These are phyloP conservation scores for Nothocercus nigrocapillus DNA, from an alignment of 2,113 vertebrate genomes.

Conservation along the genomic window DNA sequence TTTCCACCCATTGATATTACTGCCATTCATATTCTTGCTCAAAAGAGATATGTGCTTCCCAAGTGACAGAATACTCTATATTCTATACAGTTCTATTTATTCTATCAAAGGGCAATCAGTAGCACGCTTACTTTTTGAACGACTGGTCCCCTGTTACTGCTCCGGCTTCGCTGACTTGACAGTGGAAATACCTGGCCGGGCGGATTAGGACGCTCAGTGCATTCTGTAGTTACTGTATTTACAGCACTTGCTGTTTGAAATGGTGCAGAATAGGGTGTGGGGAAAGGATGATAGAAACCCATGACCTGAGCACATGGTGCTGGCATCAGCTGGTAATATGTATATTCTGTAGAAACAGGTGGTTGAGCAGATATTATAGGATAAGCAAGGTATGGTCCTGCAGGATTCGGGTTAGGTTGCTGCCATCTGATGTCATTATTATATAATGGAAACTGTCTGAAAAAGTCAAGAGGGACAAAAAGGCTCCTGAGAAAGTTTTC, in stretches of 20 bases:
- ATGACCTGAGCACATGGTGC: conserved; percentile 94
- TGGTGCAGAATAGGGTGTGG: conserved; percentile 84
- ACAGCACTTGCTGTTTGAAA: conserved; percentile 86
- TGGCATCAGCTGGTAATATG: conserved; percentile 96
- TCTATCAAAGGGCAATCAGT: neutral
- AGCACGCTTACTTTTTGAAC: conserved; percentile 85
- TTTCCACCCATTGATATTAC: neutral
- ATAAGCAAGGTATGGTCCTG: conserved; percentile 94
- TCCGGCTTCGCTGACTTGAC: conserved; percentile 85
- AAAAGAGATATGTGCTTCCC: neutral
- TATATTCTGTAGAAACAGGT: conserved; percentile 92
- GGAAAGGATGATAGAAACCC: conserved; percentile 98
- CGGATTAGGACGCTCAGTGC: conserved; percentile 82
- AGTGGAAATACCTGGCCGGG: conserved; percentile 83
- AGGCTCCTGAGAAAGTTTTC: neutral
- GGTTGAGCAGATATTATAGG: conserved; percentile 94
- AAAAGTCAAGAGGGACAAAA: conserved; percentile 37
- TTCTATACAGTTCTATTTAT: neutral
- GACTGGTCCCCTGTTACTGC: conserved; percentile 79
- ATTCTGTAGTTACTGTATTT: conserved; percentile 84
- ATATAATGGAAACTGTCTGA: conserved; percentile 92
- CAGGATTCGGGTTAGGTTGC: conserved; percentile 87
- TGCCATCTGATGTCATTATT: conserved; percentile 96
- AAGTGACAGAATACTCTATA: neutral
- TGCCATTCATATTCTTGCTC: neutral